Base-by-base conservation (phyloP, 1,140 invertebrate genomes). In the Papilio helenus region DNA sequence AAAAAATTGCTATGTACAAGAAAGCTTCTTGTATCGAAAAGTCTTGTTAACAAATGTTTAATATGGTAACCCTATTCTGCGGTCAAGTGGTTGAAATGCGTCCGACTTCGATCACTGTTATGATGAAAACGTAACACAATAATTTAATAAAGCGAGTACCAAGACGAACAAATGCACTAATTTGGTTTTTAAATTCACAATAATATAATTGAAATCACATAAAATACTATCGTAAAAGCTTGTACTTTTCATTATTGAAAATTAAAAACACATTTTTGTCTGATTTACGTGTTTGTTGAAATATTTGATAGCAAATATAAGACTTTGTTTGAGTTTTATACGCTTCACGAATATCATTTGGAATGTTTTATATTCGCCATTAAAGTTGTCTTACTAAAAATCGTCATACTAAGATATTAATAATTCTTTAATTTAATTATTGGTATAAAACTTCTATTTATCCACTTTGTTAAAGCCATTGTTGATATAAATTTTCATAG, bases 401-500 rank as follows among this genome's bases (percentile, higher is more conserved):
- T 42, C 39, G 39, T n/a, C 39, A 42, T 42, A 4, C 3, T 42
- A 42, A 42, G 39, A 42, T 42, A 9, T 44, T 44, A 46, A 14
- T 46, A 46, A 46, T 20, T 26, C 20, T 20, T 39, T 12, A 34
- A 7, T 68, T 18, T 29, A 3, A 29, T 16, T 29, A 29, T 29
- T 10, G 16, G 61, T 68, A 29, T 5, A 34, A 68, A 29, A n/a
- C 14, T 68, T 68, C 5, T 65, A 29, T 68, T 68, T 68, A 68
- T 34, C 61, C 26, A 29, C 58, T 65, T 68, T 68, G 26, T 68
- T 68, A 29, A 68, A 68, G 23, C 61, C 3, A 65, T 16, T 68
- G 61, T 68, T 68, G 61, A 68, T 68, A 74, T 74, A 74, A 74
- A 23, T 74, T 74, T 74, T 46, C 44, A 74, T 74, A 74, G 72